A percentile compares a stretch with the other conserved stretches of the same genome.
Conservation (phyloP, 2,888 invertebrate genomes). For the Cyaniris semiargus region DNA sequence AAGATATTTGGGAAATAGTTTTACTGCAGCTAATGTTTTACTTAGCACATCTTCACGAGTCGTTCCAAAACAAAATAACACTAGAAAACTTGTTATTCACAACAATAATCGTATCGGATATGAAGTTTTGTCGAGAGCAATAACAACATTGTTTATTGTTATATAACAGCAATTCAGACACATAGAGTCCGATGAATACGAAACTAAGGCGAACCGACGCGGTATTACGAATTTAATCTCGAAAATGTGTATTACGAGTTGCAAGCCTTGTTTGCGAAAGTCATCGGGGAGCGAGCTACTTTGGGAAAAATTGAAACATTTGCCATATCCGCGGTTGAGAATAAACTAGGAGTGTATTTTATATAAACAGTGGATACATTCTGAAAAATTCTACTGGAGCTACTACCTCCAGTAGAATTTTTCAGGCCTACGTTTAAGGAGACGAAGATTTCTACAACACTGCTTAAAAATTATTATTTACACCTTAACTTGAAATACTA, state of each 20-base stretch:
- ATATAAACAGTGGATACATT: not conserved
- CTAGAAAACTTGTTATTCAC: slow-evolving; percentile 21
- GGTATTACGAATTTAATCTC: slow-evolving; percentile 78
- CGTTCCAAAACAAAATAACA: slow-evolving; percentile 6
- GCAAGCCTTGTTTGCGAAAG: slow-evolving; percentile 66
- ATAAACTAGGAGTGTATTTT: slow-evolving; percentile 7
- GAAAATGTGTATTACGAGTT: slow-evolving; percentile 75
- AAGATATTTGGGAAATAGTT: not conserved
- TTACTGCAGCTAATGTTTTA: not conserved
- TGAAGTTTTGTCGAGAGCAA: slow-evolving; percentile 18
- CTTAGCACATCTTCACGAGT: not conserved
- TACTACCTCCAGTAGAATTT: too few relatives aligned
- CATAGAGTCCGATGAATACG: slow-evolving; percentile 51
- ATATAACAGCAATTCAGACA: slow-evolving; percentile 51
- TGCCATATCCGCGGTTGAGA: slow-evolving; percentile 36
- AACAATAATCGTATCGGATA: slow-evolving; percentile 23
- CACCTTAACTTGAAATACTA: not conserved
- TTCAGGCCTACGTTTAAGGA: too few relatives aligned
- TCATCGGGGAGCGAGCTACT: slow-evolving; percentile 41
- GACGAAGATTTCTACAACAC: too few relatives aligned
- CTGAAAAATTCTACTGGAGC: not conserved
- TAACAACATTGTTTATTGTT: slow-evolving; percentile 23
- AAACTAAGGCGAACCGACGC: slow-evolving; percentile 64
- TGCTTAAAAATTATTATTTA: too few relatives aligned
- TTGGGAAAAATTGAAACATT: slow-evolving; percentile 44